A percentile compares a stretch with the other conserved stretches of the same genome.
phyloP scores from a whole-genome alignment of 2,888 invertebrate species.

The Harpalus rufipes region DNA sequence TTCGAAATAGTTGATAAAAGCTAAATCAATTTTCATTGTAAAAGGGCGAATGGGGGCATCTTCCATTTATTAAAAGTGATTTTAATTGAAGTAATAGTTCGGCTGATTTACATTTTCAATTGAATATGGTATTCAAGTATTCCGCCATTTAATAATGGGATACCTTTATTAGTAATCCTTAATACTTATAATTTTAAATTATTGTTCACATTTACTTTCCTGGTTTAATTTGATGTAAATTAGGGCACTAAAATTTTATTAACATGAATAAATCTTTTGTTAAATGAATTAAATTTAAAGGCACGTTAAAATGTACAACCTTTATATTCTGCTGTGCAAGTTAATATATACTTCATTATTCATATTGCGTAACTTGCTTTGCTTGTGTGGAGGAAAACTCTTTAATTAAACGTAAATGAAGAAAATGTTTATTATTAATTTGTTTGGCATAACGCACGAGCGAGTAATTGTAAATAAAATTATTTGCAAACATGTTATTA shows the following conservation, averaged over 20 bases:
- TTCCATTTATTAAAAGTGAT: no score
- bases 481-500: background rate
- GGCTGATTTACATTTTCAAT: no score
- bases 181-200: no score
- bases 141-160: no score
- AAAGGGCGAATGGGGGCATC: background rate
- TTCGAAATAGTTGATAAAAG: conserved; percentile 2
- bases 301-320: conserved; percentile 9
- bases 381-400: conserved; percentile 5
- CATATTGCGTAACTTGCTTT: conserved; percentile 14
- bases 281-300: conserved; percentile 36
- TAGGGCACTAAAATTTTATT: no score
- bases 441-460: conserved; percentile 4
- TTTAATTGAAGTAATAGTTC: no score
- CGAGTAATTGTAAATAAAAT: background rate
- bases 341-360: conserved; percentile 7
- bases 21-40: background rate
- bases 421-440: conserved; percentile 25
- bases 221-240: no score
- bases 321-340: background rate
- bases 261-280: conserved; percentile 4
- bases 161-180: no score
- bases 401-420: conserved; percentile 8
- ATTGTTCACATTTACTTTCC: no score
- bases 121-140: no score